Conservation (phyloP, 2,888 invertebrate species). For the Drosophila limbata region DNA sequence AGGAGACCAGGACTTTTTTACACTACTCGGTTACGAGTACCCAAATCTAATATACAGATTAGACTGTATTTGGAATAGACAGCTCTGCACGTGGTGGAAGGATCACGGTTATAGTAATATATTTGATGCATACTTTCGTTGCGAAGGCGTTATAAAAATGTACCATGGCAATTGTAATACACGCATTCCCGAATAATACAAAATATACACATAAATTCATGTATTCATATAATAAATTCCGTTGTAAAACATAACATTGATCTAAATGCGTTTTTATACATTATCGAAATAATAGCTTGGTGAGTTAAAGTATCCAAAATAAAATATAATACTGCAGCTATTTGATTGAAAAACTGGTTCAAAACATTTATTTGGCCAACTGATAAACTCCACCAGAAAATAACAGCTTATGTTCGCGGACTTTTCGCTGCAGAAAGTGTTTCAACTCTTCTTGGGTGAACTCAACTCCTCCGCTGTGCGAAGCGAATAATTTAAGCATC, state of each 20-base stretch:
- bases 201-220: conserved; percentile 27
- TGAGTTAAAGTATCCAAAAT: not conserved
- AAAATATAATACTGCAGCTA: not conserved
- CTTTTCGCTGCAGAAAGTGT: conserved; percentile 96
- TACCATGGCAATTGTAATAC: conserved; percentile 92
- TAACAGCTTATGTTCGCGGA: conserved; percentile 94
- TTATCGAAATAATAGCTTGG: not conserved
- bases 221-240: conserved; percentile 43
- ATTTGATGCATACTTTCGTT: conserved; percentile 90
- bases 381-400: conserved; percentile 95
- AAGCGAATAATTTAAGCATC: conserved; percentile 98
- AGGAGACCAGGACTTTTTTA: conserved; percentile 94
- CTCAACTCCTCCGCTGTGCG: conserved; percentile 95
- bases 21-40: conserved; percentile 89
- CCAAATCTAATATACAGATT: conserved; percentile 90
- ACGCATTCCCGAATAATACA: conserved; percentile 87
- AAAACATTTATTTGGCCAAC: conserved; percentile 88
- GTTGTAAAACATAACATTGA: conserved; percentile 27
- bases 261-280: not conserved
- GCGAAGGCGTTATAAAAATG: conserved; percentile 88
- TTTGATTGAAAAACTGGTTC: not conserved
- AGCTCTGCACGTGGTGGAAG: conserved; percentile 93
- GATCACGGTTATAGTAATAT: conserved; percentile 90
- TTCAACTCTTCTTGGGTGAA: conserved; percentile 95
- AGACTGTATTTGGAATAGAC: conserved; percentile 92